These are phyloP conservation scores for Synergus laeviventris DNA, from an alignment of 2,888 invertebrate species.

Conservation along the genomic window DNA sequence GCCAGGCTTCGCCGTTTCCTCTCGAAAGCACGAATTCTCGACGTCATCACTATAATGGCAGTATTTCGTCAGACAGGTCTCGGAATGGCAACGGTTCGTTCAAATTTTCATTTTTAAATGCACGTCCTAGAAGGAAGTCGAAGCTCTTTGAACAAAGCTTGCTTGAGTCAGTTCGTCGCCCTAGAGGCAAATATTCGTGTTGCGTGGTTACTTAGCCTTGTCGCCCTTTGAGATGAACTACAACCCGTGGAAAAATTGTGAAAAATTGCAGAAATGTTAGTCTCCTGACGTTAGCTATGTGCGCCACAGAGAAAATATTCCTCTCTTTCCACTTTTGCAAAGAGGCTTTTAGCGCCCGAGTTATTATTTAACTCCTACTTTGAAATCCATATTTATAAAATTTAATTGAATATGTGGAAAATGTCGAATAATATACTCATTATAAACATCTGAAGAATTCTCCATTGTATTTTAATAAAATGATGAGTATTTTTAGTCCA, in stretches of 20 bases:
- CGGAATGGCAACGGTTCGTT: constrained; percentile 67
- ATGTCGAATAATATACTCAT: neutral
- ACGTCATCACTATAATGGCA: constrained; percentile 77
- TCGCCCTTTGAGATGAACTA: constrained; percentile 31
- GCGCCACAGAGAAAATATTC: neutral
- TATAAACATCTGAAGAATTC: neutral
- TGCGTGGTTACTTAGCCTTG: constrained; percentile 27
- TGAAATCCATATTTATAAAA: neutral
- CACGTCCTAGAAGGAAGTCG: constrained; percentile 14
- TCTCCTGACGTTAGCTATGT: neutral
- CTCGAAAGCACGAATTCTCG: constrained; percentile 82
- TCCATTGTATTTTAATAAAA: neutral
- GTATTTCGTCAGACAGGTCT: constrained; percentile 68
- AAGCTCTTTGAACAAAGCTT: constrained; percentile 20
- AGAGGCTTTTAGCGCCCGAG: neutral
- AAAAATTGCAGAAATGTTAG: constrained; percentile 7
- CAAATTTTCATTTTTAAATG: constrained; percentile 35
- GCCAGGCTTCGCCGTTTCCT: constrained; percentile 85
- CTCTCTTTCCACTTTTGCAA: neutral
- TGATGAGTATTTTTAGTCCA: neutral
- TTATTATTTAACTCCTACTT: neutral
- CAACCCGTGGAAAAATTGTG: neutral
- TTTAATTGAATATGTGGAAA: neutral
- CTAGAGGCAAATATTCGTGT: constrained; percentile 25
- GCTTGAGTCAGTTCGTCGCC: constrained; percentile 21